phyloP scores from a whole-genome alignment of 2,888 invertebrate genomes.

The Amphipyra berbera region DNA sequence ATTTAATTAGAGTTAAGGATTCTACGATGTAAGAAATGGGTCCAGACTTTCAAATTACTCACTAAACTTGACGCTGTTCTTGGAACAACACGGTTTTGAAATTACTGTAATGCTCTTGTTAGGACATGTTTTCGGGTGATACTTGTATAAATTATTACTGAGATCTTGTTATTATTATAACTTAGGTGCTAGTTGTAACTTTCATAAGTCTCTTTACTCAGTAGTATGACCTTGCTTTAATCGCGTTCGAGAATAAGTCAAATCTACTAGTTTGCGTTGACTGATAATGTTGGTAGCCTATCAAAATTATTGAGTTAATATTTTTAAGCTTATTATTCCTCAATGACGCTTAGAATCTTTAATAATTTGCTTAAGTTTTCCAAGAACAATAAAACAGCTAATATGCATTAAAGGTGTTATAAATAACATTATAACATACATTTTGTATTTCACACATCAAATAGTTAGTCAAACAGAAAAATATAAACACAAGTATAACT shows the following conservation, averaged over 20 bases:
- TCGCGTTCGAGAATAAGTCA: neutral
- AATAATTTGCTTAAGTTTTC: too few species aligned
- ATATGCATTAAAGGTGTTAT: too few species aligned
- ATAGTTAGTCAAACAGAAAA: slow-evolving; percentile 3
- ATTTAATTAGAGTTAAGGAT: slow-evolving; percentile 60
- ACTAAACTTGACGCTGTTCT: slow-evolving; percentile 32
- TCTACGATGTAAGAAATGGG: slow-evolving; percentile 50
- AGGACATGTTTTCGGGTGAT: slow-evolving; percentile 26
- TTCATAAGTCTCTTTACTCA: slow-evolving; percentile 12
- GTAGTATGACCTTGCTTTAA: neutral
- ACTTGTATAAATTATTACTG: slow-evolving; percentile 31
- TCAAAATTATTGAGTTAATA: too few species aligned
- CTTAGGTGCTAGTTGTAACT: slow-evolving; percentile 24
- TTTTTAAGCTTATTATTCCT: too few species aligned
- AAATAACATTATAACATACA: too few species aligned
- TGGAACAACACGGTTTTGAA: slow-evolving; percentile 32
- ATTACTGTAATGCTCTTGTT: slow-evolving; percentile 37
- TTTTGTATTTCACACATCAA: too few species aligned
- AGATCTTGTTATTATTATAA: slow-evolving; percentile 22
- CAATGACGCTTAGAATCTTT: too few species aligned
- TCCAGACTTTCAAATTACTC: slow-evolving; percentile 46
- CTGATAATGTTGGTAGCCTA: neutral
- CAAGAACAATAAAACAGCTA: too few species aligned
- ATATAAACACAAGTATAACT: slow-evolving; percentile 27
- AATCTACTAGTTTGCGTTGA: neutral